phyloP scores from a whole-genome alignment of 2,888 invertebrate genomes.

The Hofmannophila pseudospretella region DNA sequence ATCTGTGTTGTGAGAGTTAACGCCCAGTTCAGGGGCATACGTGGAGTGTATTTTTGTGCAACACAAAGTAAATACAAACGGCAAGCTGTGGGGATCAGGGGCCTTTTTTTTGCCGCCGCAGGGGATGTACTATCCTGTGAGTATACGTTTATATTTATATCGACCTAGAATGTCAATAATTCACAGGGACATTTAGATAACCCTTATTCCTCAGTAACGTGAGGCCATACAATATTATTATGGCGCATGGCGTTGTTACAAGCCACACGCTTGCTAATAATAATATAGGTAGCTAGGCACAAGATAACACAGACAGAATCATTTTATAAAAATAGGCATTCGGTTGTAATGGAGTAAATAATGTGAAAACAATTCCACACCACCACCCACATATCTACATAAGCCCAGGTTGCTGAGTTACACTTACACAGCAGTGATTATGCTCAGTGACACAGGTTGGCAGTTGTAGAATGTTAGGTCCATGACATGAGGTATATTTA shows the following conservation, averaged over 20 bases:
- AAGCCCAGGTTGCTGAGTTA: too few species aligned
- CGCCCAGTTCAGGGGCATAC: constrained; percentile 63
- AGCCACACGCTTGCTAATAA: background rate
- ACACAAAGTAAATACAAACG: constrained; percentile 83
- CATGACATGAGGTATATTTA: too few species aligned
- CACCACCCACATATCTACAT: too few species aligned
- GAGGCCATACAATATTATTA: constrained; percentile 9
- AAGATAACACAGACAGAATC: background rate
- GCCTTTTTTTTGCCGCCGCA: constrained; percentile 97
- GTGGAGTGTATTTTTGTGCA: constrained; percentile 78
- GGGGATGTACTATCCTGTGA: constrained; percentile 98
- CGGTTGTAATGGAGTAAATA: too few species aligned
- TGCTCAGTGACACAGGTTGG: too few species aligned
- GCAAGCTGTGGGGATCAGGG: constrained; percentile 98
- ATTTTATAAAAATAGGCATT: background rate
- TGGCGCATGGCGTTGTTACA: constrained; percentile 36
- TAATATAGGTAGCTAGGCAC: background rate
- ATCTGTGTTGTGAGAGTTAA: constrained; percentile 68
- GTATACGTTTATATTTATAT: constrained; percentile 56
- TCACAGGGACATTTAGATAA: constrained; percentile 16
- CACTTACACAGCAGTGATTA: too few species aligned
- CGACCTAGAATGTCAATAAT: constrained; percentile 15
- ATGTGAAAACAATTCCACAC: background rate
- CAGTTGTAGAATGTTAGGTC: too few species aligned
- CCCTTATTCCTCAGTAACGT: constrained; percentile 27